Evolutionary conservation across 2,888 invertebrate species (phyloP), one percentile per base, ranked within the genome.

Genomic region (Eupithecia tripunctaria): DNA sequence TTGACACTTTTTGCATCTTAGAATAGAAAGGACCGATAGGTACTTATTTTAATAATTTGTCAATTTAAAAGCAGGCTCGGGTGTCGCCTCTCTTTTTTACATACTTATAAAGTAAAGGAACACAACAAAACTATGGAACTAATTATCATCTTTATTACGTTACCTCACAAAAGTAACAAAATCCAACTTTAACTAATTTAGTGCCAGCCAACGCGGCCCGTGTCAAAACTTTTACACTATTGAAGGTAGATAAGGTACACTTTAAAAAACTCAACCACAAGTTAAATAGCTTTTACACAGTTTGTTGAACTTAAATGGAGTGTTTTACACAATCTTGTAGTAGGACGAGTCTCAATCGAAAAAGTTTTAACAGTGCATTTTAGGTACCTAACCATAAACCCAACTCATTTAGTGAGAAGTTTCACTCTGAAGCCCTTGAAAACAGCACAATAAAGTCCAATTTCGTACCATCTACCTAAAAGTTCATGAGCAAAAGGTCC

Each of bases 251-350:
- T 32, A 63, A n/a, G 36, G 10, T 76, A 65, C 73, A 77, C 64
- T 76, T 78, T 73, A 76, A 81, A 82, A 82, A 79, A 36, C 62
- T 81, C 75, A 32, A 76, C 75, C 72, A 71, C 79, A 82, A 84
- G 83, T 82, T 82, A 83, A 84, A 84, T 83, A 77, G 81, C 80
- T 85, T 84, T 81, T 72, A 78, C 74, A 72, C 72, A 73, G 70
- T 73, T 78, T 41, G 76, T 73, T 74, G 65, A 80, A 81, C 78
- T 82, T 80, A 74, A 79, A 74, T 71, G 67, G 75, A 74, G 79
- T 79, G 75, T 79, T 81, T 73, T 72, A 66, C 71, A 68, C 65
- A 66, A 64, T 70, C 68, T 72, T 72, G 73, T 32, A 32, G 29
- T 76, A 60, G 21, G 71, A 66, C 71, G 70, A 71, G 67, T 43